phyloP scores from a whole-genome alignment of 2,797 vertebrate species.

The Enteromius unitaeniatus region DNA sequence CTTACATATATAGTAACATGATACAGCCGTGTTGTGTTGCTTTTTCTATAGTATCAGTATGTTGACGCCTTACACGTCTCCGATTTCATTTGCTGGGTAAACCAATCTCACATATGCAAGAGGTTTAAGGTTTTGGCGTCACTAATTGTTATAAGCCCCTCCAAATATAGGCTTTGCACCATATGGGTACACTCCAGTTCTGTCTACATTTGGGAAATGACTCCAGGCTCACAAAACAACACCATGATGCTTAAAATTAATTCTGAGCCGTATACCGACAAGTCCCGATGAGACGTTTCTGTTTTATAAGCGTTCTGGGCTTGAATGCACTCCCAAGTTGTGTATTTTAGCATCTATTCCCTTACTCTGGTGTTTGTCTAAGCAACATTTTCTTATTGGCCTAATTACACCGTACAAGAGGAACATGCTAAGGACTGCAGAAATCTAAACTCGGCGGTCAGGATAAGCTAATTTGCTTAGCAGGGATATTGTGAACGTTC shows the following conservation, averaged over 20 bases:
- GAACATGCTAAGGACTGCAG: conserved; percentile 46
- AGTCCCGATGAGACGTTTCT: neutral
- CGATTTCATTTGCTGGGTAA: conserved; percentile 60
- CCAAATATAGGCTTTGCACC: conserved; percentile 73
- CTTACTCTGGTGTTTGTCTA: conserved; percentile 12
- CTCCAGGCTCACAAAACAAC: neutral
- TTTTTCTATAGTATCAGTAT: conserved; percentile 45
- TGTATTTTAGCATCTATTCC: conserved; percentile 3
- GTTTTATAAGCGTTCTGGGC: neutral
- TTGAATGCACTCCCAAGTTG: neutral
- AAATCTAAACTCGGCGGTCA: conserved; percentile 40
- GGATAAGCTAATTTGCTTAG: conserved; percentile 59
- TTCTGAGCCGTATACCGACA: neutral
- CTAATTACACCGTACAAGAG: neutral
- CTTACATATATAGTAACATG: conserved; percentile 39
- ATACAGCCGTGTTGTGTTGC: conserved; percentile 34
- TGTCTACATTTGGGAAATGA: neutral
- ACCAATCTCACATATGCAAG: conserved; percentile 63
- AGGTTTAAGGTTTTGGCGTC: conserved; percentile 67
- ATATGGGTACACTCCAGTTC: conserved; percentile 31
- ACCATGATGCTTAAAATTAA: neutral
- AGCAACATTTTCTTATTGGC: conserved; percentile 22
- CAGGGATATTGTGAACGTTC: conserved; percentile 57
- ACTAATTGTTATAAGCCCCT: conserved; percentile 68
- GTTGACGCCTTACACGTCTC: conserved; percentile 11